These are phyloP conservation scores for Drosophila pectinifera DNA, from an alignment of 1,140 invertebrate genomes.

Conservation along the genomic window DNA sequence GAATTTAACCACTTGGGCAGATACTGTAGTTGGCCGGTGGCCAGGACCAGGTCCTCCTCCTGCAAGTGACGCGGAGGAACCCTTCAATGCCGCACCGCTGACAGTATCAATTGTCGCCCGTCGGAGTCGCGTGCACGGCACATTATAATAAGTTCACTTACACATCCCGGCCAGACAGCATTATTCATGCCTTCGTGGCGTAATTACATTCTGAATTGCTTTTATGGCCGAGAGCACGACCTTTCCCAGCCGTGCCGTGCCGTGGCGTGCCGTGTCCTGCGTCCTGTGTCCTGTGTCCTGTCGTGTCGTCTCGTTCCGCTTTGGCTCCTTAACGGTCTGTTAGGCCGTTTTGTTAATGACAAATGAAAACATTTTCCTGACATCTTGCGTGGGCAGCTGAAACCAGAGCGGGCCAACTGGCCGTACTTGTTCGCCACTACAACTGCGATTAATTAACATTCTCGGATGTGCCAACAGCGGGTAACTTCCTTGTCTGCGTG, in stretches of 20 bases:
- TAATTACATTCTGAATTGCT: constrained; percentile 83
- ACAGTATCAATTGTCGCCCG: constrained; percentile 60
- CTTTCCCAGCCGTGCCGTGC: constrained; percentile 15
- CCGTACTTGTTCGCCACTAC: constrained; percentile 41
- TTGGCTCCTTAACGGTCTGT: constrained; percentile 52
- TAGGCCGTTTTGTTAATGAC: constrained; percentile 71
- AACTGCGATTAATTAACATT: constrained; percentile 79
- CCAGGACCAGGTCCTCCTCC: constrained; percentile 24
- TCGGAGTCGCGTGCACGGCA: constrained; percentile 64
- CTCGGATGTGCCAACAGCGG: constrained; percentile 54
- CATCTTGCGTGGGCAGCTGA: constrained; percentile 61
- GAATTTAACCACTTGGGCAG: constrained; percentile 47
- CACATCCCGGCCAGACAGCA: constrained; percentile 75
- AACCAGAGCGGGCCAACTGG: constrained; percentile 36
- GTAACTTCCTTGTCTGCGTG: constrained; percentile 5
- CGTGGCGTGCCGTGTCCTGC: too few species aligned
- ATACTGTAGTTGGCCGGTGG: constrained; percentile 41
- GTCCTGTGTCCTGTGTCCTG: constrained; percentile 14
- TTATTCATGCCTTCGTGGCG: constrained; percentile 77
- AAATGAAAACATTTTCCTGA: constrained; percentile 81
- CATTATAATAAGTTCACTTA: constrained; percentile 81
- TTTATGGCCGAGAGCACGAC: constrained; percentile 67
- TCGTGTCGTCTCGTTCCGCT: constrained; percentile 15
- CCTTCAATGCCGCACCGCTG: constrained; percentile 36
- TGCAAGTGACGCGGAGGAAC: constrained; percentile 53